phyloP scores from a whole-genome alignment of 2,888 invertebrate species.

The Meteorus colon region DNA sequence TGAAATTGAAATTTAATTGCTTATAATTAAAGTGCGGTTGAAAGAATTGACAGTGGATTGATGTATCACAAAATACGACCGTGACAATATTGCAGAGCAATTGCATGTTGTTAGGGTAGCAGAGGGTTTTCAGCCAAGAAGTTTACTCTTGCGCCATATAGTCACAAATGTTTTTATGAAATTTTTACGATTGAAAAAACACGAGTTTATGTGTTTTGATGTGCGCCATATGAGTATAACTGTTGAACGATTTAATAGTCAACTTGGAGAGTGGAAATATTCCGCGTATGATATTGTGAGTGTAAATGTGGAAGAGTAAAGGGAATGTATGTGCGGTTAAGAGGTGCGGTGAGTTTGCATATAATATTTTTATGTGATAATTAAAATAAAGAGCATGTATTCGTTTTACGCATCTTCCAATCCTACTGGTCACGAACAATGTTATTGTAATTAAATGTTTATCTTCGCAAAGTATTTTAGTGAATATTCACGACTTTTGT shows the following conservation, averaged over 20 bases:
- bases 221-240: constrained; percentile 64
- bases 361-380: constrained; percentile 64
- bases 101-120: background rate
- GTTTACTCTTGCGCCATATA: constrained; percentile 5
- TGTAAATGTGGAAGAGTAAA: constrained; percentile 37
- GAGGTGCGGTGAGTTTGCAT: constrained; percentile 61
- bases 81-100: constrained; percentile 2
- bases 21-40: constrained; percentile 32
- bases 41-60: constrained; percentile 18
- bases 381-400: constrained; percentile 64
- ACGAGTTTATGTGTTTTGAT: constrained; percentile 64
- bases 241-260: constrained; percentile 61
- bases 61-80: constrained; percentile 10
- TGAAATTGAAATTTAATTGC: constrained; percentile 31
- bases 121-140: constrained; percentile 12
- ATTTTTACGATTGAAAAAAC: constrained; percentile 57
- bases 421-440: background rate
- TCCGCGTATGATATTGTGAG: constrained; percentile 10
- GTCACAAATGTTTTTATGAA: constrained; percentile 51
- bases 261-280: constrained; percentile 19
- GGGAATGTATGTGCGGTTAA: constrained; percentile 50
- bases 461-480: background rate
- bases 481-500: background rate
- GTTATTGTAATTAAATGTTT: constrained; percentile 7
- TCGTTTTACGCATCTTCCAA: constrained; percentile 14